Percentiles rank a stretch among this genome's conserved stretches.
Conservation (phyloP, 2,113 vertebrate genomes). For the Cercopithecus mona region DNA sequence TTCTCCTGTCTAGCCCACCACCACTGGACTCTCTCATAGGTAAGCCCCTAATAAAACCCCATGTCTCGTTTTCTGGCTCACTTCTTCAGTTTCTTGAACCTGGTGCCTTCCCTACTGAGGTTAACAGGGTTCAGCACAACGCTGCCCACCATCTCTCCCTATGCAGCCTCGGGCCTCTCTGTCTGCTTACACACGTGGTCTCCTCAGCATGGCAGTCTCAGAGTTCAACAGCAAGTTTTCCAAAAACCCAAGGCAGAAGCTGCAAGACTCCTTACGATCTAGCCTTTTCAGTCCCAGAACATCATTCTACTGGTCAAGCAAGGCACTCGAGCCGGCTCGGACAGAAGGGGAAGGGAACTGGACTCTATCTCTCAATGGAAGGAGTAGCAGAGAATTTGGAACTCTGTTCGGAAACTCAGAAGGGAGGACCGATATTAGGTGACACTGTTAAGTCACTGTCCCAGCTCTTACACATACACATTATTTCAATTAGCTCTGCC, state of each 20-base stretch:
- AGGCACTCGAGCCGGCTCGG: background rate
- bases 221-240: background rate
- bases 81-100: too few species aligned
- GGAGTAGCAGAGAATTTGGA: background rate
- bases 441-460: background rate
- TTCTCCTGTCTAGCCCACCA: too few species aligned
- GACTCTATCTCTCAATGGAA: background rate
- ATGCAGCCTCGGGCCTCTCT: background rate
- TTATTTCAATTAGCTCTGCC: background rate
- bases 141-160: background rate
- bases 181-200: rapidly evolving
- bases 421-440: background rate
- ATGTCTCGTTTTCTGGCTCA: too few species aligned
- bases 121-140: too few species aligned
- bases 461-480: background rate
- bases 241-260: background rate
- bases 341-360: background rate
- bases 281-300: background rate
- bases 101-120: too few species aligned
- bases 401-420: background rate
- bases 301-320: background rate
- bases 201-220: background rate
- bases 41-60: too few species aligned
- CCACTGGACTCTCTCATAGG: too few species aligned
- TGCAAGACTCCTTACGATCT: background rate